Base-by-base conservation (phyloP, 2,113 vertebrate species). In the Oncorhynchus gorbuscha region DNA sequence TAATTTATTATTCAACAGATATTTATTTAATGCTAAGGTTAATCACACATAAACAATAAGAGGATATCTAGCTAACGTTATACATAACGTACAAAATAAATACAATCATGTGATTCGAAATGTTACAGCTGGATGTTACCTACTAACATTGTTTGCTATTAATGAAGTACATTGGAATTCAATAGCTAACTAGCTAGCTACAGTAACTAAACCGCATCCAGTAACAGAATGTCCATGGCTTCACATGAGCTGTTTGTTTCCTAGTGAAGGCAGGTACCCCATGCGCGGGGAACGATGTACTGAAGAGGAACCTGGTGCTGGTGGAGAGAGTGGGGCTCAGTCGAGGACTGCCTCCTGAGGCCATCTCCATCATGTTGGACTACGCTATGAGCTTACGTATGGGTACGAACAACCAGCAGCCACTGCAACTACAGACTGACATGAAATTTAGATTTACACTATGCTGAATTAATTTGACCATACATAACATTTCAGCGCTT, bases 341-440 rank as follows among this genome's bases (percentile, higher is more conserved):
- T 68, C 91, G 75, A 76, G 97, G 98, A 2, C 92, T 99, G 71
- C 77, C 92, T 4, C 91, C 96, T 26, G 93, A 96, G 83, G 93
- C 62, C 61, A 90, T 99, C 74, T 90, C 92, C 26, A 3, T 91
- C 1, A 92, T 99, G 85, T 90, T 99, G 79, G 94, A 93, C 0
- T 92, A 95, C 81, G 94, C 86, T 20, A 93, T 99, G 82, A 96
- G 95, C 88, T 94, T 95, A 59, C 95, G 89, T 76, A 93, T 96
- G 82, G 95, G 98, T 55, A 55, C 16, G 51, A 45, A 45, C 39
- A 45, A 45, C 39, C 39, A 11, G 9, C 39, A 45, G 39, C 39
- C 39, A 45, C 51, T 55, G 51, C 51, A 16, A 3, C 14, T 4
- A 16, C 51, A 18, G 13, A 55, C 51, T 18, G 16, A 55, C 51